Percentiles rank a stretch among this genome's conserved stretches.
Evolutionary conservation across 1,140 invertebrate species (phyloP).

Genomic region (Drosophila ambigua): DNA sequence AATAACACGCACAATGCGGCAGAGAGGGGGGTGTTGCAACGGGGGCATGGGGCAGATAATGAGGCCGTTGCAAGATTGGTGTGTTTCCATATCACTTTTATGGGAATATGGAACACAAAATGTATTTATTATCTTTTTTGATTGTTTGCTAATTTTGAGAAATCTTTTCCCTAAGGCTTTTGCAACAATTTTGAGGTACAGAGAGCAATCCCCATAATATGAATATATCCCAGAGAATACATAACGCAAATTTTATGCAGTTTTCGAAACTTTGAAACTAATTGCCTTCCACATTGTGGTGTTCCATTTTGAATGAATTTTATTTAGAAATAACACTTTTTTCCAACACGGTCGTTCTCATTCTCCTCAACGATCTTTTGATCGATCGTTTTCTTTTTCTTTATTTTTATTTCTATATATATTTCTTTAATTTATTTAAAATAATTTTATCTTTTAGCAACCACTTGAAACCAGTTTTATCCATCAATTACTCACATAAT

Average conservation of each 20-base stretch:
- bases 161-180: background rate
- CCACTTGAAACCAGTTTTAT: conserved; percentile 14
- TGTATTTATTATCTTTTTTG: conserved; percentile 1
- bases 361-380: too few relatives aligned
- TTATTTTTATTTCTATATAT: too few relatives aligned
- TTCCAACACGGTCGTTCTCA: too few relatives aligned
- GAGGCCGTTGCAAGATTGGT: background rate
- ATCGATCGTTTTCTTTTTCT: too few relatives aligned
- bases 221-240: too few relatives aligned
- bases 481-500: background rate
- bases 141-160: conserved; percentile 40
- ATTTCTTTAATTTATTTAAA: background rate
- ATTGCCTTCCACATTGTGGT: too few relatives aligned
- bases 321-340: too few relatives aligned
- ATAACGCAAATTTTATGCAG: too few relatives aligned
- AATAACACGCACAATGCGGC: conserved; percentile 41
- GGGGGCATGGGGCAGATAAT: background rate
- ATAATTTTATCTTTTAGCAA: background rate
- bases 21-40: conserved; percentile 2
- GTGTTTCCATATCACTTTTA: background rate
- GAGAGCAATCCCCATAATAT: background rate
- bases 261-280: too few relatives aligned
- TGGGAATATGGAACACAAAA: conserved; percentile 22
- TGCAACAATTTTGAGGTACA: background rate
- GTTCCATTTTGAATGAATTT: too few relatives aligned